Conservation (phyloP, 92 coral and sea anemone genomes). For the Heteractis magnifica region DNA sequence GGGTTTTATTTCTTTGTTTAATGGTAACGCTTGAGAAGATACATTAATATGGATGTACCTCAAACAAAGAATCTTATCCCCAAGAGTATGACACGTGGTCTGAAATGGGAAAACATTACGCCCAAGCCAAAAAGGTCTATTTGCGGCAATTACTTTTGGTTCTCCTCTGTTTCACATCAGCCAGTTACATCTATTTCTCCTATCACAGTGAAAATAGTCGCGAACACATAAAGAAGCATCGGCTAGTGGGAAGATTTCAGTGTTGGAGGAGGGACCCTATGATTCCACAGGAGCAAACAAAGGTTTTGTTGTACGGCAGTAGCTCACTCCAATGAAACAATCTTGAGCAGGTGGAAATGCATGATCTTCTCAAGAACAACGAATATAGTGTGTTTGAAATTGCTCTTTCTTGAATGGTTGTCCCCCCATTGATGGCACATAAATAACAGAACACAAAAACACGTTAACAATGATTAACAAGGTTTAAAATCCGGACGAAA, state of each 20-base stretch:
- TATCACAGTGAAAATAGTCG: background rate
- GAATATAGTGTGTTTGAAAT: slow-evolving; percentile 13
- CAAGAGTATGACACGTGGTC: too few species aligned
- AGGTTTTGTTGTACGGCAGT: background rate
- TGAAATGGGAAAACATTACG: too few species aligned
- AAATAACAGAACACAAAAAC: slow-evolving; percentile 11
- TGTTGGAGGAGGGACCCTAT: background rate
- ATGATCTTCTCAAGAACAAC: background rate
- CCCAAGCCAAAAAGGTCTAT: too few species aligned
- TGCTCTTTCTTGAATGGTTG: background rate
- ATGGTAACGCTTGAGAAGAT: too few species aligned
- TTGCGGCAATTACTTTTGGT: slow-evolving; percentile 14
- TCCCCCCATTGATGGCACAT: background rate
- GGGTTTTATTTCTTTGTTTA: too few species aligned
- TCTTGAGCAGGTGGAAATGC: background rate
- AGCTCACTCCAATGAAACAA: background rate
- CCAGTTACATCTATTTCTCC: background rate
- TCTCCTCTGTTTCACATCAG: background rate
- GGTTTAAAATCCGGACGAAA: background rate
- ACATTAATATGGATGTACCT: too few species aligned
- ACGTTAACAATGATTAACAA: background rate
- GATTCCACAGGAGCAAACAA: slow-evolving; percentile 1
- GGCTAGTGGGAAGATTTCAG: background rate
- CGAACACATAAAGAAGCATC: background rate
- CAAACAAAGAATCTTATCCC: too few species aligned